Base-by-base conservation (phyloP, 1,140 invertebrate species). In the Psix sp. region DNA sequence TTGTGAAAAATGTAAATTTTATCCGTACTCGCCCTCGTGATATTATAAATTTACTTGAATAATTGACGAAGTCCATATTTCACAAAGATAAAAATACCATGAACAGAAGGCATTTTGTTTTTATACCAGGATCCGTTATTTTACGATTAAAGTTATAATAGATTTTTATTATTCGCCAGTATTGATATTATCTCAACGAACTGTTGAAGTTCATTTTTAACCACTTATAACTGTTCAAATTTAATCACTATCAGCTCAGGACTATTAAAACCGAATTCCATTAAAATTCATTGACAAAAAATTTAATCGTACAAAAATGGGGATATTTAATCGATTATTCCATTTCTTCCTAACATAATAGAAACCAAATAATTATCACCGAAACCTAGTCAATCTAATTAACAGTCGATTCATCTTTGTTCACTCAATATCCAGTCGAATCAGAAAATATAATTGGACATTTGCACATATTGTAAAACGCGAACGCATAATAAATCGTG, bases 401-500 rank as follows among this genome's bases (percentile, higher is more conserved):
- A 20, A 40, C 18, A 10, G 0, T 18, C 15, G 6, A 40, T 11
- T 40, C 17, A 40, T 40, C 17, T 21, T 40, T 13, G 40, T 43
- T 43, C 15, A 43, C 7, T 43, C 40, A 24, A 17, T 43, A 13
- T 18, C 3, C n/a, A 4, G 7, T 17, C 26, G 18, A 43, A 43
- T 43, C 7, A 13, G 14, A 43, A 43, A 11, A 14, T 7, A 43
- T 24, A 26, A 26, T 14, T 15, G 0, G 4, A 9, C 11, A 5
- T 24, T 3, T 24, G 17, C 20, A 24, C n/a, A n/a, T n/a, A 3
- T 43, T 10, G 11, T 10, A 10, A 24, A 3, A 9, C 33, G 11
- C 48, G 14, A n/a, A 48, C 43, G 42, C 43, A 48, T 56, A 48
- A 56, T 66, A 66, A 66, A 66, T 66, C 21, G 3, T 26, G 5